Evolutionary conservation across 2,888 invertebrate genomes (phyloP), one percentile per base, ranked within the genome.

Genomic region (Lasioglossum calceatum): DNA sequence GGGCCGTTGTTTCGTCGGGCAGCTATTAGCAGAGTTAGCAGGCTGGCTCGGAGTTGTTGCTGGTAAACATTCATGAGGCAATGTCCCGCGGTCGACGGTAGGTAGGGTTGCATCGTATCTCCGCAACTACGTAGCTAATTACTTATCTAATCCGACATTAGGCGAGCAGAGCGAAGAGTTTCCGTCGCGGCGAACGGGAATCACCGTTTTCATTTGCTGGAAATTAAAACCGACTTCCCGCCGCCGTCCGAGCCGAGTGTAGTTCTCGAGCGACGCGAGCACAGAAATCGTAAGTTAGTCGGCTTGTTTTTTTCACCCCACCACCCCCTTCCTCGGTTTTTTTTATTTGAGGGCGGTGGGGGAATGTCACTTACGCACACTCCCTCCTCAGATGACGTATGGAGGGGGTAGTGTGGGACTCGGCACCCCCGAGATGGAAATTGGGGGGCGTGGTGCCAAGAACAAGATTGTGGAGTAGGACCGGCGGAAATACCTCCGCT

Each of bases 11-110:
- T 70, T 70, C 42, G n/a, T 70, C 70, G 70, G 23, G 42, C 2
- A n/a, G 70, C 70, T 70, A 70, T 70, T 70, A 70, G 39, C 70
- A 14, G 12, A 70, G 70, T 70, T 70, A 70, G n/a, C 70, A 39
- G 39, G n/a, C 36, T 5, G 23, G 67, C 36, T 36, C 54, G 39
- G 23, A 70, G 23, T 70, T 70, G 36, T 42, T 42, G 36, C 39
- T 1, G 10, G 70, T 39, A 70, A 70, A 70, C 70, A 70, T 70
- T 42, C 70, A 70, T 70, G 70, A 70, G 70, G 70, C 70, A 12
- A 70, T 39, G 70, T 70, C 23, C 39, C 39, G 39, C 42, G 42
- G 50, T 23, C 16, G 36, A 8, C 19, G 32, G 67, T 4, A 36
- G 39, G 70, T 32, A 19, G 19, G 36, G 1, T 54, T 1, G 67